Conservation (phyloP, 2,888 invertebrate species). For the Pollenia angustigena region DNA sequence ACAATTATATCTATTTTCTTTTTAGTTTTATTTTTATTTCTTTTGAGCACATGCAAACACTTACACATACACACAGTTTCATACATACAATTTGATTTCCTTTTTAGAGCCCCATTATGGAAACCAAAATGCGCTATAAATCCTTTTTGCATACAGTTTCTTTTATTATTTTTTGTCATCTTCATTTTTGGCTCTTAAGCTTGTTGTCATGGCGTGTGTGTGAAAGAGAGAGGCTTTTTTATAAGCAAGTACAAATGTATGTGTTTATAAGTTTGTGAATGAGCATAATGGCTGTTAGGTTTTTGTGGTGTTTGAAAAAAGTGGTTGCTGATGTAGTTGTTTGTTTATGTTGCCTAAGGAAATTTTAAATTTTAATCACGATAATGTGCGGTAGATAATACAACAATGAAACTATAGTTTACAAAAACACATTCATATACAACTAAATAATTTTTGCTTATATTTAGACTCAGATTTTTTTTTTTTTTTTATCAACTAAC, state of each 20-base stretch:
- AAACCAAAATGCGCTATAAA: slow-evolving; percentile 70
- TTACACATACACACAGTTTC: neutral
- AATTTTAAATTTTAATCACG: slow-evolving; percentile 79
- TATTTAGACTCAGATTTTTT: no score
- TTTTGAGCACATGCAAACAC: neutral
- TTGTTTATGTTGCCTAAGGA: slow-evolving; percentile 61
- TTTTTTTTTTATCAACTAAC: neutral
- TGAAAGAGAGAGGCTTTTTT: neutral
- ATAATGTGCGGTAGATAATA: slow-evolving; percentile 77
- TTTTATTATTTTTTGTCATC: neutral
- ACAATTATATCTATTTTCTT: slow-evolving; percentile 18
- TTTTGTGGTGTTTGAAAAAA: neutral
- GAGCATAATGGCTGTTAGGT: neutral
- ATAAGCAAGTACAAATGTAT: neutral
- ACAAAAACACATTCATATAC: neutral
- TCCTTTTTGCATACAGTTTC: slow-evolving; percentile 63
- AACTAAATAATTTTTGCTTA: neutral
- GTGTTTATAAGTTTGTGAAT: neutral
- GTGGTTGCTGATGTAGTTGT: neutral
- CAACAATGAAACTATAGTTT: slow-evolving; percentile 50
- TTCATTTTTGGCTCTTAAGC: slow-evolving; percentile 1
- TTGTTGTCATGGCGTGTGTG: neutral
- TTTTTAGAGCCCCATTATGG: slow-evolving; percentile 58
- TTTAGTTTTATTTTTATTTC: neutral
- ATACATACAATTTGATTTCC: slow-evolving; percentile 40